Conservation (phyloP, 2,797 vertebrate genomes). For the Acipenser ruthenus region DNA sequence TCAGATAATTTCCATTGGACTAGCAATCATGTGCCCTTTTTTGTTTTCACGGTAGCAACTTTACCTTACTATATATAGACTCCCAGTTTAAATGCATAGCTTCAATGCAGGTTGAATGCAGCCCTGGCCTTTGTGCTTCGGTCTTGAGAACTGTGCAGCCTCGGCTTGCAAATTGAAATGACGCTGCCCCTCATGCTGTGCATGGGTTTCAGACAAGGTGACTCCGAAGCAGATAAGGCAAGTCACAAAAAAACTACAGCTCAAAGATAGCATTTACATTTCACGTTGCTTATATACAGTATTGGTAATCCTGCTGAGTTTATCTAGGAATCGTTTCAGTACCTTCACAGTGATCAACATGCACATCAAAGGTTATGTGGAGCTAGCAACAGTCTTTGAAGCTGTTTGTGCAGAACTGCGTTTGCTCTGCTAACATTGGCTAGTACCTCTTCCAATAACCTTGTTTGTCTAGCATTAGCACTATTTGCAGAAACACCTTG, state of each 20-base stretch:
- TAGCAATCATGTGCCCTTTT: too few relatives aligned
- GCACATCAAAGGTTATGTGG: slow-evolving; percentile 64
- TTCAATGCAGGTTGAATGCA: too few relatives aligned
- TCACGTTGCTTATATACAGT: slow-evolving; percentile 29
- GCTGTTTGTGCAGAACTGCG: slow-evolving; percentile 63
- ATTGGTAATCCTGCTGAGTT: slow-evolving; percentile 41
- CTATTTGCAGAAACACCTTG: slow-evolving; percentile 75
- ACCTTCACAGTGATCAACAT: slow-evolving; percentile 58
- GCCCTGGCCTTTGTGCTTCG: too few relatives aligned
- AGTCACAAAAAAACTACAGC: slow-evolving; percentile 23
- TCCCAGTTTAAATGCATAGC: too few relatives aligned
- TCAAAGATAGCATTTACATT: slow-evolving; percentile 61
- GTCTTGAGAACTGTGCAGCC: too few relatives aligned
- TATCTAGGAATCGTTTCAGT: slow-evolving; percentile 36
- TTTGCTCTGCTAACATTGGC: slow-evolving; percentile 67
- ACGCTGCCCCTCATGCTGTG: slow-evolving; percentile 5
- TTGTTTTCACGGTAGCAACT: too few relatives aligned
- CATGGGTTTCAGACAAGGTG: not conserved
- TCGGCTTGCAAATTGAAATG: too few relatives aligned
- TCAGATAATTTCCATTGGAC: too few relatives aligned
- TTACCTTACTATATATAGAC: too few relatives aligned
- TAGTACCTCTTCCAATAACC: slow-evolving; percentile 56
- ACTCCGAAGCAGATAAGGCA: too few relatives aligned
- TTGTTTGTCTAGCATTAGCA: slow-evolving; percentile 70
- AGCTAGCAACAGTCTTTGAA: slow-evolving; percentile 67